phyloP scores from a whole-genome alignment of 2,888 invertebrate genomes.

The Dryococelus australis region DNA sequence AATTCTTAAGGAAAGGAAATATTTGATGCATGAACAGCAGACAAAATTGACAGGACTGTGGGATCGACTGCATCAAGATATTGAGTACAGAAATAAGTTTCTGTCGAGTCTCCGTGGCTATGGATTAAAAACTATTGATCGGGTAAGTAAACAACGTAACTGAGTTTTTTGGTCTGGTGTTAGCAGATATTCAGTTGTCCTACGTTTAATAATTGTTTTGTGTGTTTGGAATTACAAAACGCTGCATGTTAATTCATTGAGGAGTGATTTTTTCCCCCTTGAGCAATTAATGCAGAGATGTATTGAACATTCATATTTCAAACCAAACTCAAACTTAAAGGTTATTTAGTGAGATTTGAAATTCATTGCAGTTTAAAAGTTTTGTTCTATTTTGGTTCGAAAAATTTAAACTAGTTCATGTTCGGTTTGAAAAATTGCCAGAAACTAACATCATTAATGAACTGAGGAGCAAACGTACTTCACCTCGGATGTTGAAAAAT shows the following conservation, averaged over 20 bases:
- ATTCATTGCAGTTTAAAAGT: too few relatives aligned
- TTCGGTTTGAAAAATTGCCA: too few relatives aligned
- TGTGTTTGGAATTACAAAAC: background rate
- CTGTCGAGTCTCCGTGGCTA: slow-evolving; percentile 68
- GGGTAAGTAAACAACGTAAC: slow-evolving; percentile 53
- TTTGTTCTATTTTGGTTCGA: too few relatives aligned
- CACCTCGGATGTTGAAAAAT: too few relatives aligned
- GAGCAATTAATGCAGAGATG: background rate
- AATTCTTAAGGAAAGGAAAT: slow-evolving; percentile 65
- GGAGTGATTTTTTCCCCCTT: background rate
- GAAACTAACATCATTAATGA: too few relatives aligned
- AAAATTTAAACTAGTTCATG: too few relatives aligned
- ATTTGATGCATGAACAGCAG: slow-evolving; percentile 67
- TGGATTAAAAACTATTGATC: slow-evolving; percentile 64
- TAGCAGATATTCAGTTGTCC: background rate
- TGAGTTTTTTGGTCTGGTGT: background rate
- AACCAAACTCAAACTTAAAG: too few relatives aligned
- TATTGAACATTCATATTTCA: too few relatives aligned
- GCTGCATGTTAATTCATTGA: background rate
- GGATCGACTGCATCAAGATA: slow-evolving; percentile 76
- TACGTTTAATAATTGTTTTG: background rate
- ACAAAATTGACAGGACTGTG: slow-evolving; percentile 71
- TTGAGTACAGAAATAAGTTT: slow-evolving; percentile 69
- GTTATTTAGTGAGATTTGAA: too few relatives aligned
- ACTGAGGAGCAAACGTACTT: too few relatives aligned